phyloP scores from a whole-genome alignment of 2,888 invertebrate species.

The Polymixis flavicincta region DNA sequence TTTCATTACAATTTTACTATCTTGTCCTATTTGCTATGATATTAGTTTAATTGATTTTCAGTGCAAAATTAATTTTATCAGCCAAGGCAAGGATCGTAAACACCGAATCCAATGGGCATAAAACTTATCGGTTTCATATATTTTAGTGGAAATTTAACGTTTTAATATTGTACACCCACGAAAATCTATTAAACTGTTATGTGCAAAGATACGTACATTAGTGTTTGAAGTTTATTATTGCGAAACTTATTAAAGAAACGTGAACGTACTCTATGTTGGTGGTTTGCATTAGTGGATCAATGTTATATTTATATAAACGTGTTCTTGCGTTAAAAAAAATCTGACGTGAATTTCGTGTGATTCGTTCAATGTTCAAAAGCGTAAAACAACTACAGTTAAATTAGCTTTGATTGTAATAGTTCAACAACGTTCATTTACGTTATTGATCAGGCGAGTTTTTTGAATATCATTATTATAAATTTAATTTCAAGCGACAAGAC shows the following conservation, averaged over 20 bases:
- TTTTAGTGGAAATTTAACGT: conserved; percentile 48
- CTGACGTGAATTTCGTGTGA: not conserved
- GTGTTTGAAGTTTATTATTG: conserved; percentile 46
- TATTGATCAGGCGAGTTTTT: too few species aligned
- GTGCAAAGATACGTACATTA: conserved; percentile 50
- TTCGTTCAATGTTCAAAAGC: not conserved
- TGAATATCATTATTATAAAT: too few species aligned
- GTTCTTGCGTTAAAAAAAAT: too few species aligned
- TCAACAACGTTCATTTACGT: too few species aligned
- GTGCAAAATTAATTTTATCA: conserved; percentile 50
- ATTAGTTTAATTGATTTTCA: conserved; percentile 41
- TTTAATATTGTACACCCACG: conserved; percentile 61
- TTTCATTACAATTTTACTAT: conserved; percentile 49
- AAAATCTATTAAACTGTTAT: conserved; percentile 41
- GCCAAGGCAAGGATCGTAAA: conserved; percentile 35
- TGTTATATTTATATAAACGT: not conserved
- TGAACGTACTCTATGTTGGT: conserved; percentile 10
- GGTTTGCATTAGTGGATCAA: conserved; percentile 15
- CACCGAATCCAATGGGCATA: conserved; percentile 23
- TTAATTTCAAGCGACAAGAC: too few species aligned
- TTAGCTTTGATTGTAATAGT: too few species aligned
- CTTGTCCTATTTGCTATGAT: conserved; percentile 6
- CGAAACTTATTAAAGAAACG: conserved; percentile 48
- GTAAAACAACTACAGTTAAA: too few species aligned
- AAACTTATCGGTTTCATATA: conserved; percentile 32